Base-by-base conservation (phyloP, 1,140 invertebrate genomes). In the Papilio polyxenes region DNA sequence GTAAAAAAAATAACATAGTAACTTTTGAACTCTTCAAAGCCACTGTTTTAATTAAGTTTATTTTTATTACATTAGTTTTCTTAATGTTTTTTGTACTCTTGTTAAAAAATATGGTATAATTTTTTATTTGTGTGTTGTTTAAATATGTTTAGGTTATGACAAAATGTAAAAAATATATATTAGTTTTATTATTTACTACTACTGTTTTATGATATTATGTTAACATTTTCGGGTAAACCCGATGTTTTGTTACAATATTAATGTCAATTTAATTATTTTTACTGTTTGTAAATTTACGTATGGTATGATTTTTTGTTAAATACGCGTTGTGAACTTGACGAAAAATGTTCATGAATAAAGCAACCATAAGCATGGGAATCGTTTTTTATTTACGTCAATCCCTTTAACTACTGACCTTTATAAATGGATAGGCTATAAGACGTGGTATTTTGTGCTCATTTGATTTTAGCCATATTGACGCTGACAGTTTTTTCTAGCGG, bases 341-440 rank as follows among this genome's bases (percentile, higher is more conserved):
- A n/a, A 75, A 75, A n/a, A 23, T 1, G 48, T 49, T 51, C 40
- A 17, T 75, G 74, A 75, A 75, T 75, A 75, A 75, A 75, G 48
- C n/a, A n/a, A n/a, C 9, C 51, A 3, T 48, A 49, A 75, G 51
- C 5, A 9, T 75, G 17, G 8, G 7, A 17, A 20, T n/a, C 48
- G n/a, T 49, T 9, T 75, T 51, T 31, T 72, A 31, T 48, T 49
- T 75, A 75, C 20, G 48, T 75, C 7, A 31, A 4, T 72, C 15
- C 31, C 5, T n/a, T 56, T 56, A n/a, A n/a, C 17, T n/a, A 3
- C 17, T 17, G 6, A 5, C 13, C 17, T 6, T 56, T 51, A 51
- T 9, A 51, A 40, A 51, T 51, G 8, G 10, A 10, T 10, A 51
- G 49, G 8, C n/a, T n/a, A 11, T 51, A 10, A 51, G 10, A 10